Conservation (phyloP, 1,140 invertebrate species). For the Penaeus chinensis region DNA sequence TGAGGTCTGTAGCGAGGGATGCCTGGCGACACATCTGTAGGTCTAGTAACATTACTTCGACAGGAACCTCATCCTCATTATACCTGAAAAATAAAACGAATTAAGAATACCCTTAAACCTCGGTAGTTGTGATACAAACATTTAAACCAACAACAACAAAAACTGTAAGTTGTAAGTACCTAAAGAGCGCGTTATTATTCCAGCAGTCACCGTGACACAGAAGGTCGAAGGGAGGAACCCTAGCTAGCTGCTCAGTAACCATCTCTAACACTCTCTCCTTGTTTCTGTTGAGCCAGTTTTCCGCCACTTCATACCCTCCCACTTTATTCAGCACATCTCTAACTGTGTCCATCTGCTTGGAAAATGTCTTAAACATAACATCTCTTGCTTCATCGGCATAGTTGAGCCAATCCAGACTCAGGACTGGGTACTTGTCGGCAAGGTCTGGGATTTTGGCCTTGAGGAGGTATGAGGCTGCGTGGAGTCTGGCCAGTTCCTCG, state of each 20-base stretch:
- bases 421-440: background rate
- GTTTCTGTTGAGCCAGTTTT: background rate
- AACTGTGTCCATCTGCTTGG: background rate
- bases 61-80: background rate
- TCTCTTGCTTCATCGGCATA: background rate
- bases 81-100: background rate
- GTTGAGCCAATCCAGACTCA: slow-evolving; percentile 18
- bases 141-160: background rate
- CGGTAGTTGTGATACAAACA: too few species aligned
- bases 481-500: slow-evolving; percentile 34
- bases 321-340: background rate
- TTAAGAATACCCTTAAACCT: too few species aligned
- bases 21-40: slow-evolving; percentile 3
- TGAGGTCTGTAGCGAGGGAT: slow-evolving; percentile 28
- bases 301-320: background rate
- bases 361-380: background rate
- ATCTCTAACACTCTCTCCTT: background rate
- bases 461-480: slow-evolving; percentile 37
- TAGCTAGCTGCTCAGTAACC: background rate
- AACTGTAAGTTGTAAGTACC: background rate
- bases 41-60: slow-evolving; percentile 26
- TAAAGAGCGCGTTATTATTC: slow-evolving; percentile 7
- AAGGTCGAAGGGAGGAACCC: background rate
- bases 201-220: background rate
- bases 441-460: background rate